phyloP scores from a whole-genome alignment of 2,888 invertebrate genomes.

The Lycia hirtaria region DNA sequence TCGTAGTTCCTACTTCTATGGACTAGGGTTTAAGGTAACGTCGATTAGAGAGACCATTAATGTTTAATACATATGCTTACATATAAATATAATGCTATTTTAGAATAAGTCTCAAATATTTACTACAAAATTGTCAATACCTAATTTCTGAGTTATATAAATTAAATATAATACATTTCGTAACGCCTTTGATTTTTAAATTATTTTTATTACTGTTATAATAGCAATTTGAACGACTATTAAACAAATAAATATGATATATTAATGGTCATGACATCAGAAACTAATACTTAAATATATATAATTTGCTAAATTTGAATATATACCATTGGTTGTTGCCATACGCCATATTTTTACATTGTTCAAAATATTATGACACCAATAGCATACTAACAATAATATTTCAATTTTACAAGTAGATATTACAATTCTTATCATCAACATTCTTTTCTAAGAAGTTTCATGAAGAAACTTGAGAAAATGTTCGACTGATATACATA shows the following conservation, averaged over 20 bases:
- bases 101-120: conserved; percentile 38
- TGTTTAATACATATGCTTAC: conserved; percentile 36
- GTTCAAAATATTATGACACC: conserved; percentile 40
- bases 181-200: no score
- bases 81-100: conserved; percentile 22
- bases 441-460: conserved; percentile 17
- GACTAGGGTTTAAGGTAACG: conserved; percentile 79
- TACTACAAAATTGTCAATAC: conserved; percentile 27
- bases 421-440: conserved; percentile 26
- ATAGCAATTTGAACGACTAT: no score
- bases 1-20: conserved; percentile 60
- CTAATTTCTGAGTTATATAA: no score
- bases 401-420: neutral
- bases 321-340: no score
- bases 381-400: conserved; percentile 40
- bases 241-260: no score
- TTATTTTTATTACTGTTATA: no score
- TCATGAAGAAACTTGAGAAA: conserved; percentile 19
- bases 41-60: conserved; percentile 55
- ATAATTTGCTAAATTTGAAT: no score
- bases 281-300: no score
- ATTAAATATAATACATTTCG: conserved; percentile 17
- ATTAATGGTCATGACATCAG: no score
- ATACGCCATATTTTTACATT: no score
- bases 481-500: neutral